Evolutionary conservation across 2,113 vertebrate species (phyloP), one percentile per base, ranked within the genome.

Genomic region (Carassius auratus): DNA sequence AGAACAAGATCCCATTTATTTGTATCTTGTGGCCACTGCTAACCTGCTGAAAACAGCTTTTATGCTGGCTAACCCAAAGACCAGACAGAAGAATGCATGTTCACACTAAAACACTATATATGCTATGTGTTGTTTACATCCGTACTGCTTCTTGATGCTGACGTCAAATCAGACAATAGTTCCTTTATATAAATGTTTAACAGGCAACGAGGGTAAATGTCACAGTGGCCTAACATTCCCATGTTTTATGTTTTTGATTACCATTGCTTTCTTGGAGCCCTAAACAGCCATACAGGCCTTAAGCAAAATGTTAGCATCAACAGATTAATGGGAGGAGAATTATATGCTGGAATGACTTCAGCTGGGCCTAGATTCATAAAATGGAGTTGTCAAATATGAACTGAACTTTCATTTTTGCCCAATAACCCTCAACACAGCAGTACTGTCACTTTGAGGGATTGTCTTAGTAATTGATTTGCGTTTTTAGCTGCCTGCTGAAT

Each of bases 101-200:
- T 61, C 75, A 61, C 52, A 69, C 57, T 36, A 71, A 81, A 82
- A 76, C 86, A 87, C 85, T 83, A 83, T 85, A 57, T 36, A 84
- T 74, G 45, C n/a, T 15, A 23, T 81, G 50, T 48, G 83, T 76
- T 76, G 73, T 76, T 85, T 84, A 71, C 52, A 74, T 74, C 14
- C 12, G 55, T 85, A 71, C 78, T 45, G n/a, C 73, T 33, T 57
- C 59, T 57, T 59, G 48, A 15, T 12, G 42, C 80, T 81, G 69
- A 87, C 61, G 71, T 61, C n/a, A 76, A 48, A 76, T 69, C 38
- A 85, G 48, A 82, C 83, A 85, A 77, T 85, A 81, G 86, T 73
- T 55, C 30, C 21, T 75, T 75, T 26, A 75, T 8, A 26, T 75
- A 23, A 50, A 75, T 75, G 73, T 48, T 75, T 75, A 75, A n/a